Conservation (phyloP, 2,113 vertebrate species). For the Colius striatus region DNA sequence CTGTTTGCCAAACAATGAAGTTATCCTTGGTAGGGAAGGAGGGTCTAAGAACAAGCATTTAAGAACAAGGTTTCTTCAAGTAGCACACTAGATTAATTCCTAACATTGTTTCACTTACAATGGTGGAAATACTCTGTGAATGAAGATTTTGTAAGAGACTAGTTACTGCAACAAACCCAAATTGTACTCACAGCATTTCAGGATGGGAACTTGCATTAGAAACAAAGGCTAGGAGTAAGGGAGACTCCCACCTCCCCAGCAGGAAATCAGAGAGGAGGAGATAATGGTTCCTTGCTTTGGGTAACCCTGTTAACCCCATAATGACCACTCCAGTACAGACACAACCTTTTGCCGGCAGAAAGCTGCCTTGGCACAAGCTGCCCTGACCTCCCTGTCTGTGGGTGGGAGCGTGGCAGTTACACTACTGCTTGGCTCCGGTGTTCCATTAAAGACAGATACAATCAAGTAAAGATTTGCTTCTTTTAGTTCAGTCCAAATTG, state of each 20-base stretch:
- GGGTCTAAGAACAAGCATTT: not conserved
- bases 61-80: slow-evolving; percentile 28
- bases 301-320: slow-evolving; percentile 35
- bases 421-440: not conserved
- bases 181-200: slow-evolving; percentile 32
- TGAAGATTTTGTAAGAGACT: slow-evolving; percentile 41
- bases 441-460: not conserved
- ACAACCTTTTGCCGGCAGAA: not conserved
- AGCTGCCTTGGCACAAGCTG: not conserved
- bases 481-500: not conserved
- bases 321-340: not conserved
- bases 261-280: slow-evolving; percentile 53
- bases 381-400: not conserved
- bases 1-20: not conserved
- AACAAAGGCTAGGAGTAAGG: slow-evolving; percentile 52
- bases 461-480: slow-evolving; percentile 6
- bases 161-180: slow-evolving; percentile 32
- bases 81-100: slow-evolving; percentile 11
- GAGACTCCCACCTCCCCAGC: slow-evolving; percentile 44
- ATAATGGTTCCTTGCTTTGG: slow-evolving; percentile 11
- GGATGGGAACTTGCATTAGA: slow-evolving; percentile 40
- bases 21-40: not conserved
- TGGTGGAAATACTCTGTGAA: slow-evolving; percentile 41
- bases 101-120: slow-evolving; percentile 58
- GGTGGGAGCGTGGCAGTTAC: not conserved